Conservation (phyloP, 1,140 invertebrate species). For the Procambarus clarkii region DNA sequence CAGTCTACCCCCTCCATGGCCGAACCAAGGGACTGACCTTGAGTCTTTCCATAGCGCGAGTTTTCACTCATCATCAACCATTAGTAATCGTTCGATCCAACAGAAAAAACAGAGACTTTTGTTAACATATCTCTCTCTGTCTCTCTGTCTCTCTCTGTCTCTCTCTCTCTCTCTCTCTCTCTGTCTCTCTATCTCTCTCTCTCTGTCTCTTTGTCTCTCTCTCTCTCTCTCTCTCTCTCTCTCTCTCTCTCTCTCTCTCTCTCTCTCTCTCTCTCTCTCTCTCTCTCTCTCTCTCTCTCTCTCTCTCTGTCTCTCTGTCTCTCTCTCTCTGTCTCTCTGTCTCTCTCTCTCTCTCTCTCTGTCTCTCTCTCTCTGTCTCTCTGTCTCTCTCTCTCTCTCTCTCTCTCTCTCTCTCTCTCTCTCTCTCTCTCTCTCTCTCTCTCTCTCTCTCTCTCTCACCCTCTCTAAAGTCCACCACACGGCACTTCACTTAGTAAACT, state of each 20-base stretch:
- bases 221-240: constrained; percentile 9
- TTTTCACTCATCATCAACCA: too few relatives aligned
- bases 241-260: constrained; percentile 9
- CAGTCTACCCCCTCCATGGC: too few relatives aligned
- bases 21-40: too few relatives aligned
- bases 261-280: constrained; percentile 9
- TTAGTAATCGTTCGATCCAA: too few relatives aligned
- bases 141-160: not conserved
- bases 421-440: not conserved
- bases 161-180: constrained; percentile 9
- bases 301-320: not conserved
- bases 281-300: constrained; percentile 1
- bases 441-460: too few relatives aligned
- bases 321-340: not conserved
- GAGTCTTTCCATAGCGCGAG: too few relatives aligned
- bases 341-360: not conserved
- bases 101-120: too few relatives aligned
- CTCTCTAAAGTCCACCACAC: too few relatives aligned
- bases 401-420: not conserved
- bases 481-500: too few relatives aligned
- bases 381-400: not conserved
- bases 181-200: too few relatives aligned
- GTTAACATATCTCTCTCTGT: too few relatives aligned
- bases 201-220: too few relatives aligned
- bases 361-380: not conserved